These are phyloP conservation scores for Schizopygopsis pylzovi DNA, from an alignment of 2,797 vertebrate species.

Conservation along the genomic window DNA sequence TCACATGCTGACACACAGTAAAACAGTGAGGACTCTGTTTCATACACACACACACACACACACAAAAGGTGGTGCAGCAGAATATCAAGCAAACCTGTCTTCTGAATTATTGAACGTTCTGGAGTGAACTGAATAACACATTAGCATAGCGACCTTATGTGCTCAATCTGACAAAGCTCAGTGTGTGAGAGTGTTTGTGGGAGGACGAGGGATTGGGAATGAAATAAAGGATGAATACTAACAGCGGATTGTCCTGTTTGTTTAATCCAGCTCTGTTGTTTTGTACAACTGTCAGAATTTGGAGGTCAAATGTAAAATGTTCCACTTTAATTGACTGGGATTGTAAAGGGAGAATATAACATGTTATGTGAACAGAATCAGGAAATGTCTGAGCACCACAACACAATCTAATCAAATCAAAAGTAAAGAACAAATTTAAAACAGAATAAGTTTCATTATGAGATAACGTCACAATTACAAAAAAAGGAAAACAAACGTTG, in stretches of 20 bases:
- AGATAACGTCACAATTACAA: background rate
- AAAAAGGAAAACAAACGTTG: background rate
- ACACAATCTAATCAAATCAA: background rate
- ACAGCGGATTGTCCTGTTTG: background rate
- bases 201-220: conserved; percentile 21
- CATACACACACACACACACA: conserved; percentile 39
- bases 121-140: conserved; percentile 71
- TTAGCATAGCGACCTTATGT: conserved; percentile 81
- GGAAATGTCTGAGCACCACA: background rate
- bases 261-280: background rate
- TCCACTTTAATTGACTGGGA: conserved; percentile 2
- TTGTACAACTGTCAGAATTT: background rate
- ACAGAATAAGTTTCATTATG: background rate
- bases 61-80: conserved; percentile 69
- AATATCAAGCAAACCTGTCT: conserved; percentile 83
- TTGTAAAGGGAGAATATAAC: background rate
- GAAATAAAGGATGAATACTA: conserved; percentile 15
- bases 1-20: conserved; percentile 60
- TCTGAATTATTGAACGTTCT: conserved; percentile 81
- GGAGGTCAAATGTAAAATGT: background rate
- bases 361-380: background rate
- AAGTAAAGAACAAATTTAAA: background rate
- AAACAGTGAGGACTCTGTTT: conserved; percentile 56
- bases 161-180: conserved; percentile 71
- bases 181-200: background rate